Base-by-base conservation (phyloP, 1,140 invertebrate genomes). In the Lineus longissimus region DNA sequence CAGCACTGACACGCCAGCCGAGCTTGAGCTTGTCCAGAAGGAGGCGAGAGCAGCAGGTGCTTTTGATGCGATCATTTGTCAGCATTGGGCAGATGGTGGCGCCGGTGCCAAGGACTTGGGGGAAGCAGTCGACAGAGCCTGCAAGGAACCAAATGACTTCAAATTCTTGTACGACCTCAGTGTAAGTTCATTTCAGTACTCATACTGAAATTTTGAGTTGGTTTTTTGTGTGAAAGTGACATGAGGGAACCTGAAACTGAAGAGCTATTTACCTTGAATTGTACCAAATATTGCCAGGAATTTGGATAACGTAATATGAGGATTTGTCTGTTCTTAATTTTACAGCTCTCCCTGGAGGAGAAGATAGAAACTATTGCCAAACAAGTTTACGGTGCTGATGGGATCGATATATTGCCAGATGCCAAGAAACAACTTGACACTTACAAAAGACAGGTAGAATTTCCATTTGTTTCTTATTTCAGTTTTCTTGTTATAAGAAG, bases 331-430 rank as follows among this genome's bases (percentile, higher is more conserved):
- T n/a, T n/a, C n/a, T n/a, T n/a, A n/a, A n/a, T 55, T 45, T 68
- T 65, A 27, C 58, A 83, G 68, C 63, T 87, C 19, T 83, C 91
- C 23, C 87, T 98, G 40, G 86, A 89, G 70, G 87, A 93, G 1
- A 99, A 99, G 84, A 96, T 99, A 57, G 84, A 87, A 71, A 90
- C 80, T 17, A 95, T 99, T 75, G 94, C 95, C 0, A 88, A 85
- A 67, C 89, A 96, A 80, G 97, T 99, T 86, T 99, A 99, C 78
- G 95, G 96, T n/a, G 95, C 94, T 55, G 90, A 88, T 55, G 85
- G 89, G 55, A 87, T 99, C 27, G 87, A 91, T 57, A 85, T 96
- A 19, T 84, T 87, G 2, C 78, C 82, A 40, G 65, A 82, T 33
- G 87, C 88, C 2, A 69, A 86, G 71, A 81, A 87, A 67, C 87